A percentile compares a stretch with the other conserved stretches of the same genome.
Conservation (phyloP, 1,140 invertebrate species). For the Galleria mellonella region DNA sequence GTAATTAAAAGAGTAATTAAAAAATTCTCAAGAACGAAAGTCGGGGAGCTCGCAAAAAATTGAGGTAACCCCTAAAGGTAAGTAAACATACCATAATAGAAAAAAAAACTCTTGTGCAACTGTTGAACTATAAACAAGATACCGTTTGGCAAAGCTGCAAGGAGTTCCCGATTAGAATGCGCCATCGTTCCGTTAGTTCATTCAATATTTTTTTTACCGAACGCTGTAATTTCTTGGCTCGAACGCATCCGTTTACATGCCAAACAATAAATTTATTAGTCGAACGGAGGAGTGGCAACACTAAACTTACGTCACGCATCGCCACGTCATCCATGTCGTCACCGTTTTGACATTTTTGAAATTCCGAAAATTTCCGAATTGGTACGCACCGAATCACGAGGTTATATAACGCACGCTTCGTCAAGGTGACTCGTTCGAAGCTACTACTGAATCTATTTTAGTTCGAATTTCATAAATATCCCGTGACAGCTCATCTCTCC, state of each 20-base stretch:
- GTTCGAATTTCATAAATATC: conserved; percentile 72
- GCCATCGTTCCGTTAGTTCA: conserved; percentile 64
- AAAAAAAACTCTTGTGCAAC: conserved; percentile 49
- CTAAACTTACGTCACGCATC: conserved; percentile 45
- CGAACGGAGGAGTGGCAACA: conserved; percentile 66
- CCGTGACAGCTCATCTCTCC: conserved; percentile 67
- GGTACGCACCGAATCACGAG: conserved; percentile 31
- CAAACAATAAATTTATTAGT: conserved; percentile 74
- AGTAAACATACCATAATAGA: conserved; percentile 50
- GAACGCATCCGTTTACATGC: conserved; percentile 73
- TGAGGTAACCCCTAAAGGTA: conserved; percentile 15
- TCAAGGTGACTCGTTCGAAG: conserved; percentile 68
- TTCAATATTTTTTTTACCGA: conserved; percentile 72
- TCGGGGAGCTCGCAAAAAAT: not conserved
- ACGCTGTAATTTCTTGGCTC: conserved; percentile 73
- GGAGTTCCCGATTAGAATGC: conserved; percentile 50
- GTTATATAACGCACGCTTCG: conserved; percentile 56
- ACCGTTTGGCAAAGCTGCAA: conserved; percentile 55
- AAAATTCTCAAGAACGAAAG: conserved; percentile 30
- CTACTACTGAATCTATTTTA: conserved; percentile 66
- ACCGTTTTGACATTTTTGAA: conserved; percentile 48
- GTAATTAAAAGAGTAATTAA: conserved; percentile 65
- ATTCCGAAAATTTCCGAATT: conserved; percentile 30
- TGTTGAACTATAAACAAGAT: conserved; percentile 59
- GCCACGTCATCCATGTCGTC: conserved; percentile 60